A percentile compares a stretch with the other conserved stretches of the same genome.
Conservation (phyloP, 2,797 vertebrate species). For the Mallotus villosus region DNA sequence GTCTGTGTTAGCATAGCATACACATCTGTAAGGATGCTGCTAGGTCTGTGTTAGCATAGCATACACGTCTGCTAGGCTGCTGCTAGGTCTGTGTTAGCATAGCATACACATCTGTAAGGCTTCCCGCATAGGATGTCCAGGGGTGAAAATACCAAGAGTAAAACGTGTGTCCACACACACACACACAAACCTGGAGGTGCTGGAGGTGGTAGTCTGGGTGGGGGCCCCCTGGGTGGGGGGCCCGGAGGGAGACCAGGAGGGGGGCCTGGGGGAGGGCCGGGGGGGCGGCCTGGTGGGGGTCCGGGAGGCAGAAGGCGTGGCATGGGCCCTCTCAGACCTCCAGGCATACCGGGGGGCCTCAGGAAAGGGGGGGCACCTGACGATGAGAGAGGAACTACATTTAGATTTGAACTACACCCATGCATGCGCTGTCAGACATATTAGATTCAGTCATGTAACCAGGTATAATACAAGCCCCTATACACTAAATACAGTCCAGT, state of each 20-base stretch:
- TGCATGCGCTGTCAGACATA: constrained; percentile 1
- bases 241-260: constrained; percentile 95
- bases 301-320: constrained; percentile 92
- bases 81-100: background rate
- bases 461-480: no score
- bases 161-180: background rate
- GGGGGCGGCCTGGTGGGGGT: constrained; percentile 88
- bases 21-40: background rate
- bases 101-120: no score
- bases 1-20: background rate
- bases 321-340: constrained; percentile 85
- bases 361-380: constrained; percentile 93
- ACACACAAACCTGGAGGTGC: constrained; percentile 86
- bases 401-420: background rate
- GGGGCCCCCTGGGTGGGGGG: constrained; percentile 92
- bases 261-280: constrained; percentile 89
- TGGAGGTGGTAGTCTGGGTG: constrained; percentile 90
- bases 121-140: no score
- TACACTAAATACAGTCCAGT: background rate
- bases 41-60: background rate
- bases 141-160: background rate
- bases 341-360: constrained; percentile 90
- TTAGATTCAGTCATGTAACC: background rate
- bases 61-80: background rate
- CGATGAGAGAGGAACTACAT: constrained; percentile 14